Base-by-base conservation (phyloP, 2,113 vertebrate genomes). In the Phrynosoma platyrhinos region DNA sequence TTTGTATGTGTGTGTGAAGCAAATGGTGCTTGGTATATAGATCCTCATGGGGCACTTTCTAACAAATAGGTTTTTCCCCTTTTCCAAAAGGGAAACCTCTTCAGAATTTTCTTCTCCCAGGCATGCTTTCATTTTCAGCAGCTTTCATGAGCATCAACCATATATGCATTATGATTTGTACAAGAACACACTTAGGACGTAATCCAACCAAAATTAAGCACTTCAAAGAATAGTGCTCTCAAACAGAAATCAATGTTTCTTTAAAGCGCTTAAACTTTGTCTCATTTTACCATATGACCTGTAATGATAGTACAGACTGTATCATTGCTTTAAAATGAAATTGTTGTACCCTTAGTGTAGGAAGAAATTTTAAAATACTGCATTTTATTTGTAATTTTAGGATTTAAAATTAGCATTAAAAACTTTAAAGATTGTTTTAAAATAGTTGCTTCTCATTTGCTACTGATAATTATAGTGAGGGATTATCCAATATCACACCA, bases 391-490 rank as follows among this genome's bases (percentile, higher is more conserved):
- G 79, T 66, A 64, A 86, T 86, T 86, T 86, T 71, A 55, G 30
- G 7, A 82, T 82, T 82, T 87, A 64, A 82, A 75, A 87, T 82
- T 82, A 75, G 25, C 40, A 74, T 79, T 82, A 72, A 47, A 75
- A 75, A 42, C 53, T 62, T 82, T 52, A 27, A 20, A 32, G 27
- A 20, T 27, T 87, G 23, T 40, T 87, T 76, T 76, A 87, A 90
- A 77, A 10, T 71, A 72, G 25, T 32, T 23, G 88, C 89, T 94
- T 94, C 90, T 82, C 89, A 68, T n/a, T 94, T 88, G 79, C 36
- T 88, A 14, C 89, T 88, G 82, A 79, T 91, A 5, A 88, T 92
- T 79, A 84, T 83, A 71, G 55, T 86, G 82, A 93, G 10, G 75
- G 87, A 83, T 91, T 74, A 32, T 84, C 83, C 32, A 47, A 18